Conservation (phyloP, 2,113 vertebrate genomes). For the Mus musculus region DNA sequence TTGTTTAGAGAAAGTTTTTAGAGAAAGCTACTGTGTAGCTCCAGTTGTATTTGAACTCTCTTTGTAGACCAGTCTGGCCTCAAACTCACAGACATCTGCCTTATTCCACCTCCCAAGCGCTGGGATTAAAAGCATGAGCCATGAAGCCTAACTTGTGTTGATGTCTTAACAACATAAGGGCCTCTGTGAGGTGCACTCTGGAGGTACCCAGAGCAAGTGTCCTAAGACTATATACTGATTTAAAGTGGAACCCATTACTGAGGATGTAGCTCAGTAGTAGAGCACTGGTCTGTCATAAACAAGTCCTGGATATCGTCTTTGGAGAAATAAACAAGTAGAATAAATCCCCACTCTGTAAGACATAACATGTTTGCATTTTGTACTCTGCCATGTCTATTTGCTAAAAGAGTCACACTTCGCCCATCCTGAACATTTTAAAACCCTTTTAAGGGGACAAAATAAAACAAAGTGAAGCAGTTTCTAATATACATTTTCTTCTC, state of each 20-base stretch:
- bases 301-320: not conserved
- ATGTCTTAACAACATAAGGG: not conserved
- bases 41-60: not conserved
- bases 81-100: not conserved
- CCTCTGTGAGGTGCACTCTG: not conserved
- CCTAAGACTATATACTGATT: not conserved
- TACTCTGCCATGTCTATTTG: conserved; percentile 31
- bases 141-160: not conserved
- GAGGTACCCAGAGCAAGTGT: not conserved
- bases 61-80: not conserved
- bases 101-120: not conserved
- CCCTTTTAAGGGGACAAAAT: conserved; percentile 48
- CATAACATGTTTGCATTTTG: conserved; percentile 16
- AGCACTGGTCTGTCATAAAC: not conserved
- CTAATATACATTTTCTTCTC: conserved; percentile 50
- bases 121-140: not conserved
- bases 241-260: not conserved
- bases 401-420: not conserved
- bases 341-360: conserved; percentile 24
- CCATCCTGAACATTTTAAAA: not conserved
- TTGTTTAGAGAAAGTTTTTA: not conserved
- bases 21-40: not conserved
- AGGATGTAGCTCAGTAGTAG: not conserved
- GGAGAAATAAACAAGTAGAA: not conserved
- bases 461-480: conserved; percentile 24